Evolutionary conservation across 2,797 vertebrate species (phyloP), one percentile per base, ranked within the genome.

Genomic region (Lophius americanus): DNA sequence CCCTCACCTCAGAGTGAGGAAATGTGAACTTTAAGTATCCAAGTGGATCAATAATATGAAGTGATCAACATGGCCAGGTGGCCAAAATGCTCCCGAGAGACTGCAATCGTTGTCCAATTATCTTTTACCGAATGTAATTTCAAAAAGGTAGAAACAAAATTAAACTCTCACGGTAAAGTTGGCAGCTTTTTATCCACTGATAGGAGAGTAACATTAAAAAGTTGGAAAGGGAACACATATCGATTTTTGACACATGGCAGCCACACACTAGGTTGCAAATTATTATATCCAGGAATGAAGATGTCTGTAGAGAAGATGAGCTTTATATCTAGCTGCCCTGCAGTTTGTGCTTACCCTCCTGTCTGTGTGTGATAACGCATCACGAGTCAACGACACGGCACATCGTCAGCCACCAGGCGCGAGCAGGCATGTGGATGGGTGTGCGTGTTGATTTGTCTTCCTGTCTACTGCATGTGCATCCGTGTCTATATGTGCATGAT

Each of bases 101-200:
- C 65, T 14, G 68, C 78, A 72, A 73, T 71, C 54, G 49, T 55
- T 59, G 72, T 75, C 73, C 81, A 70, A 78, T 75, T 73, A 49
- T 53, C 64, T 54, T 38, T 51, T 61, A 71, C 57, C 89, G 90
- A 92, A 92, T 91, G 90, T 91, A 73, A 53, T 77, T 44, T 76
- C 53, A 7, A 73, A 75, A 51, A 60, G 43, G 58, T 64, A 0
- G 4, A 56, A 58, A 66, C 76, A 76, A 43, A 81, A 84, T 77
- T 68, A 50, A 32, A 44, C 59, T 75, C 61, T 50, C 37, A 68
- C 65, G 67, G 65, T 74, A 68, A 67, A 68, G 65, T 74, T 71
- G 90, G 87, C 90, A 91, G 88, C 88, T 88, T 79, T 76, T 75
- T 61, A 68, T 61, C 61, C 72, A 64, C 37, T 65, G 44, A 60